Conservation (phyloP, 2,797 vertebrate genomes). For the Eulemur albifrons region DNA sequence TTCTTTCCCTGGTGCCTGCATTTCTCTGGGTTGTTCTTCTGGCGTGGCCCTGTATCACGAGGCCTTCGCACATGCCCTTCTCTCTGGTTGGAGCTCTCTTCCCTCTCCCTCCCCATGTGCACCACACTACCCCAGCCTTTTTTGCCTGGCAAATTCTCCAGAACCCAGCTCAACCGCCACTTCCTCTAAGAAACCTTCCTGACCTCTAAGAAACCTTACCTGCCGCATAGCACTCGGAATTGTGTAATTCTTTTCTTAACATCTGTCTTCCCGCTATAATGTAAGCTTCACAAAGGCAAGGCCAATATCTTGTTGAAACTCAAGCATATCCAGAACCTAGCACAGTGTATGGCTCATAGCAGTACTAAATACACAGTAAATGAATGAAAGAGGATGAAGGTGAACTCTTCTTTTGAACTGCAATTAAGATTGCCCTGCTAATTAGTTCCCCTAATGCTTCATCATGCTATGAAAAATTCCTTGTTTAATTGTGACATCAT, state of each 20-base stretch:
- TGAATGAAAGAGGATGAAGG: neutral
- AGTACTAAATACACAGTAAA: neutral
- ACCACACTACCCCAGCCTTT: neutral
- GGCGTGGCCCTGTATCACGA: neutral
- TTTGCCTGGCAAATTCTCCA: neutral
- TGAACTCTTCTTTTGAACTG: neutral
- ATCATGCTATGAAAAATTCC: neutral
- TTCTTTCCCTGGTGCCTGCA: neutral
- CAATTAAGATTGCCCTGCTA: neutral
- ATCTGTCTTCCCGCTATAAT: neutral
- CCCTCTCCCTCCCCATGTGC: neutral
- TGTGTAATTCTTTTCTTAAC: neutral
- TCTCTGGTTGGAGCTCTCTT: neutral
- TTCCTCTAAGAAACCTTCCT: neutral
- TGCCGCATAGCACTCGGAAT: neutral
- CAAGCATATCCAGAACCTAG: neutral
- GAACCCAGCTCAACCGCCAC: neutral
- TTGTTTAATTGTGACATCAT: neutral
- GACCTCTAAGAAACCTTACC: neutral
- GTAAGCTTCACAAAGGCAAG: neutral
- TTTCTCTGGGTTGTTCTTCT: neutral
- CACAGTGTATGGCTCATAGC: too few species aligned
- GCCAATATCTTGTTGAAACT: neutral
- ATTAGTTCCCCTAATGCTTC: neutral
- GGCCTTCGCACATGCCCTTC: neutral